Evolutionary conservation across 1,140 invertebrate species (phyloP), one percentile per base, ranked within the genome.

Genomic region (Cherax destructor): DNA sequence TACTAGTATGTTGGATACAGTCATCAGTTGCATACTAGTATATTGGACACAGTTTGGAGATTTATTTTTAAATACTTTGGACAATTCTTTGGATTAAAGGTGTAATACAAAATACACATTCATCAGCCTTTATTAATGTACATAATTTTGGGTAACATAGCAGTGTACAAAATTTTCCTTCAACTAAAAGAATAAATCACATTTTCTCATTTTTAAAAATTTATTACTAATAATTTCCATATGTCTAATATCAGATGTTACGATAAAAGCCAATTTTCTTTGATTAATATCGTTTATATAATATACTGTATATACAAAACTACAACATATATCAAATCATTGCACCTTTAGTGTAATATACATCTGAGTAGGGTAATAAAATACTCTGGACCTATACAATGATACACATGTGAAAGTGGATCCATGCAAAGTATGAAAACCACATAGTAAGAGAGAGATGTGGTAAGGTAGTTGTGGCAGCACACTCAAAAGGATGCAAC

Each of bases 271-370:
- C 84, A 86, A 86, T 86, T 72, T 86, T 56, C 79, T 89, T 86
- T 86, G 78, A 50, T 88, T 83, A 83, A 83, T 83, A 89, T 89
- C 87, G 83, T 79, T 89, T 83, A 88, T 74, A 83, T 47, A 83
- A 83, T 79, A 88, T 72, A 56, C 52, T 56, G 52, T 56, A 89
- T 89, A 83, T 83, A 89, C 89, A 91, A 91, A 91, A 91, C 83
- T 85, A 91, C 81, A 91, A 91, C 89, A 91, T 91, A 91, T 91
- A 86, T 91, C 89, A 91, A 91, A 91, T 91, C 89, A 91, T 91
- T 91, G 89, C 89, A 91, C 89, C 89, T 91, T 85, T 91, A 91
- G 89, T 91, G 89, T 91, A 85, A 86, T 91, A 91, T 91, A 91
- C 83, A 91, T 85, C 83, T 85, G 83, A 85, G 83, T 85, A 85